phyloP scores from a whole-genome alignment of 2,888 invertebrate species.

The Eumerus sabulonum region DNA sequence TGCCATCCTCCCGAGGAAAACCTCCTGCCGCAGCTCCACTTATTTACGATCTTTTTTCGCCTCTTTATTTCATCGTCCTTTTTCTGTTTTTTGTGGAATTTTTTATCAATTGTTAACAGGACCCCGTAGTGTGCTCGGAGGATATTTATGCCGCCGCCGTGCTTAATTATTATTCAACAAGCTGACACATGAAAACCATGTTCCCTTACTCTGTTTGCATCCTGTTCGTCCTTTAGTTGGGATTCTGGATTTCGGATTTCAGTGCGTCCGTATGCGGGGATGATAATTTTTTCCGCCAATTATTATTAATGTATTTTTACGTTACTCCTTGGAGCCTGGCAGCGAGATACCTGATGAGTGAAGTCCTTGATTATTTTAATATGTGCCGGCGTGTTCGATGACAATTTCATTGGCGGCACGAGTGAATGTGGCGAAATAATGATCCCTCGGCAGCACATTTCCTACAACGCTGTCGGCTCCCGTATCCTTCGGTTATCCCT shows the following conservation, averaged over 20 bases:
- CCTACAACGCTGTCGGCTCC: background rate
- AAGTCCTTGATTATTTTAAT: slow-evolving; percentile 58
- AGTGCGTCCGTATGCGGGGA: slow-evolving; percentile 52
- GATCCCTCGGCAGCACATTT: slow-evolving; percentile 24
- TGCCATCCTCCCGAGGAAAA: slow-evolving; percentile 31
- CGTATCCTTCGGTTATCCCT: background rate
- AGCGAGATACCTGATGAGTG: background rate
- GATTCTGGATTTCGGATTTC: slow-evolving; percentile 7
- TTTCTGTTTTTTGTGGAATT: background rate
- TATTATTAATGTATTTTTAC: slow-evolving; percentile 36
- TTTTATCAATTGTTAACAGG: slow-evolving; percentile 56
- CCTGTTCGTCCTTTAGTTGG: slow-evolving; percentile 6
- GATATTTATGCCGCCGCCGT: slow-evolving; percentile 14
- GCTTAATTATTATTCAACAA: slow-evolving; percentile 68
- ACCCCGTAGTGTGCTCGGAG: slow-evolving; percentile 9
- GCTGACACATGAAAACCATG: slow-evolving; percentile 64
- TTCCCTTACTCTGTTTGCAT: slow-evolving; percentile 12
- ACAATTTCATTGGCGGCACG: slow-evolving; percentile 56
- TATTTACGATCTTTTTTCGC: slow-evolving; percentile 29
- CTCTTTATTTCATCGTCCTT: background rate
- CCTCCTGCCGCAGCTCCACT: slow-evolving; percentile 44
- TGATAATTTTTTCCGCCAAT: slow-evolving; percentile 63
- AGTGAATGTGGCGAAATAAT: slow-evolving; percentile 47
- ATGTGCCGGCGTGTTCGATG: slow-evolving; percentile 60
- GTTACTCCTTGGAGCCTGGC: slow-evolving; percentile 7